Evolutionary conservation across 2,113 vertebrate species (phyloP).

Genomic region (Montifringilla adamsi): DNA sequence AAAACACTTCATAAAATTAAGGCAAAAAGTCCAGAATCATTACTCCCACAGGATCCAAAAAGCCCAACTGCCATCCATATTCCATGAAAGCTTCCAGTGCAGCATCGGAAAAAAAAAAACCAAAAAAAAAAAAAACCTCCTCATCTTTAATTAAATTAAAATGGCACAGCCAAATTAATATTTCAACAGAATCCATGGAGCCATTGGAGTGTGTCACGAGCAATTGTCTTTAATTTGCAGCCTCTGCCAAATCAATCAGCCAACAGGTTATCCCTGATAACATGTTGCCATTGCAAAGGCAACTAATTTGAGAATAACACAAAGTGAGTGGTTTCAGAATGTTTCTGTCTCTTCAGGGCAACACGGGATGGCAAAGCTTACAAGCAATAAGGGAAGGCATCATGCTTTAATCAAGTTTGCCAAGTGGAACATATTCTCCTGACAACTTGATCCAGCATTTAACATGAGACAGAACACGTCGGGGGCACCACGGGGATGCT

Average conservation of each 20-base stretch:
- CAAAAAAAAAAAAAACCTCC: too few species aligned
- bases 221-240: conserved; percentile 56
- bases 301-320: conserved; percentile 51
- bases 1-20: conserved; percentile 34
- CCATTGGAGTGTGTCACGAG: conserved; percentile 43
- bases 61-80: conserved; percentile 3
- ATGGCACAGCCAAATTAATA: conserved; percentile 62
- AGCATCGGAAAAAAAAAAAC: too few species aligned
- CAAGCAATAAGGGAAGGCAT: neutral
- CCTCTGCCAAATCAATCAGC: conserved; percentile 39
- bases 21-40: conserved; percentile 21
- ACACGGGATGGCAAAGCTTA: conserved; percentile 8
- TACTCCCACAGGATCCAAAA: conserved; percentile 27
- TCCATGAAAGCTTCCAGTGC: conserved; percentile 27
- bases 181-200: conserved; percentile 39
- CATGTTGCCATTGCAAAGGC: conserved; percentile 12
- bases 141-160: conserved; percentile 59
- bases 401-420: conserved; percentile 26
- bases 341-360: conserved; percentile 42
- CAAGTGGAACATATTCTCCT: conserved; percentile 35
- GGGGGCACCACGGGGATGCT: neutral
- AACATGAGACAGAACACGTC: neutral
- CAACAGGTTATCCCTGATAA: conserved; percentile 44
- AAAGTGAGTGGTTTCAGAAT: conserved; percentile 42
- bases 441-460: neutral